Percentiles rank a stretch among this genome's conserved stretches.
Evolutionary conservation across 1,140 invertebrate genomes (phyloP).

Genomic region (Octopus bimaculoides): DNA sequence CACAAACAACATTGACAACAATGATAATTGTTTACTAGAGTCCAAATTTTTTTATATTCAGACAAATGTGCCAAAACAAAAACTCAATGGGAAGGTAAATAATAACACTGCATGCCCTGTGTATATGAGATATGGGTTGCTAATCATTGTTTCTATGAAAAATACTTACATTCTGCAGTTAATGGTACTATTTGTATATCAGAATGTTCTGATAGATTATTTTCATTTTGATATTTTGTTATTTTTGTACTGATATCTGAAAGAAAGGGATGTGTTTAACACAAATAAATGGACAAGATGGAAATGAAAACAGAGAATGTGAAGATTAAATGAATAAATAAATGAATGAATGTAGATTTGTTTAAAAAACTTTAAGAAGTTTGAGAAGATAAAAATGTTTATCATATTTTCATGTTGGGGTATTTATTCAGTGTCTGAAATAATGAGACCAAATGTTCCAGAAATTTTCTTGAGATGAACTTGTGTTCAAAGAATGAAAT

Average conservation of each 20-base stretch:
- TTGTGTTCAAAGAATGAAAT: no score
- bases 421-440: no score
- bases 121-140: neutral
- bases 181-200: slow-evolving; percentile 2
- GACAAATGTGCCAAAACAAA: neutral
- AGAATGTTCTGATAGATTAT: neutral
- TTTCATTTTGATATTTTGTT: neutral
- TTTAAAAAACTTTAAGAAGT: no score
- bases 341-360: no score
- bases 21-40: neutral
- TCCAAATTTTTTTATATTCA: neutral
- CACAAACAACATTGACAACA: neutral
- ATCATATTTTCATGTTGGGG: no score
- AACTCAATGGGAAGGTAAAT: no score
- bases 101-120: neutral
- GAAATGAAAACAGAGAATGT: no score
- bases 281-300: no score
- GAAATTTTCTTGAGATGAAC: no score
- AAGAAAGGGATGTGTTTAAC: neutral
- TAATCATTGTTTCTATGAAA: neutral
- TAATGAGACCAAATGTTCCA: no score
- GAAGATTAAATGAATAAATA: no score
- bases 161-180: neutral
- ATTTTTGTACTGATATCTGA: neutral
- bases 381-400: no score